A percentile compares a stretch with the other conserved stretches of the same genome.
phyloP scores from a whole-genome alignment of 2,888 invertebrate genomes.

The Cantharis rufa region DNA sequence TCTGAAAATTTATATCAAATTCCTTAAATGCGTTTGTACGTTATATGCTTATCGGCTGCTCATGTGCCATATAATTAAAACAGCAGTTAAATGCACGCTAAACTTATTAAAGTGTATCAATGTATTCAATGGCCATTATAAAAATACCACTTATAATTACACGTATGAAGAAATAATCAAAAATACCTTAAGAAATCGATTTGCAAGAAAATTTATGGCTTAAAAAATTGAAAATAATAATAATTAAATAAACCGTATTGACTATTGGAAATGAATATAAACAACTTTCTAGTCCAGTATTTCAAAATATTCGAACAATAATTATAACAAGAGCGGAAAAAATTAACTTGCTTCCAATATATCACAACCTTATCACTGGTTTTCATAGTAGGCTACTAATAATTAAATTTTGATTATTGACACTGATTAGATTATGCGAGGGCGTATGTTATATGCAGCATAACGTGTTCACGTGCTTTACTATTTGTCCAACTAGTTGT shows the following conservation, averaged over 20 bases:
- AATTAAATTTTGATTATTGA: conserved; percentile 10
- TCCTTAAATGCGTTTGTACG: neutral
- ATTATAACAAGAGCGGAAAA: neutral
- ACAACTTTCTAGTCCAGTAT: neutral
- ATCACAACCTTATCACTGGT: neutral
- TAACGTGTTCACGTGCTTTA: neutral
- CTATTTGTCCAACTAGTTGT: neutral
- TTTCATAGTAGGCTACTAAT: conserved; percentile 2
- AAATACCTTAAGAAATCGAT: neutral
- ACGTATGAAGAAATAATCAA: neutral
- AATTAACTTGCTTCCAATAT: neutral
- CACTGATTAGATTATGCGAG: conserved; percentile 7
- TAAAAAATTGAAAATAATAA: neutral
- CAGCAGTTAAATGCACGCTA: neutral
- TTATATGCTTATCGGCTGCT: neutral
- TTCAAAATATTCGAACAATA: neutral
- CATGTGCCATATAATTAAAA: neutral
- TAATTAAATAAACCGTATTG: neutral
- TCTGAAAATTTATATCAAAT: neutral
- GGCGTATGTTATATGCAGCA: neutral
- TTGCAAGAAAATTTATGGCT: neutral
- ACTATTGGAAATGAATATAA: neutral
- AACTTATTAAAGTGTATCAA: neutral
- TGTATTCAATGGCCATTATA: neutral
- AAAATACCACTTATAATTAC: neutral